Conservation (phyloP, 2,888 invertebrate genomes). For the Epsilonema sp. region DNA sequence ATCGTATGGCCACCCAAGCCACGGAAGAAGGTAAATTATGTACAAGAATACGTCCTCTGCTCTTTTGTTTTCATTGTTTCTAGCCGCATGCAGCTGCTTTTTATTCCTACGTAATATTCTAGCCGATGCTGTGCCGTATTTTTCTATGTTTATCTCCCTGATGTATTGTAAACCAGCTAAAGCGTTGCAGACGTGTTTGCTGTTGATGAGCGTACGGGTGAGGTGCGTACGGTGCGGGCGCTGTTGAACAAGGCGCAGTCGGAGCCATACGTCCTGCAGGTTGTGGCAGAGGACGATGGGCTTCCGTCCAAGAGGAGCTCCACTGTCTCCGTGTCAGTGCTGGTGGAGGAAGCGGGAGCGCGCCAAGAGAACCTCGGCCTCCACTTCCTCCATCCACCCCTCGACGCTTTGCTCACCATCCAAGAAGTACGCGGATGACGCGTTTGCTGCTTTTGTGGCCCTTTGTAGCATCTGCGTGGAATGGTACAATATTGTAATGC, state of each 20-base stretch:
- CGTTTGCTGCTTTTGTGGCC: no score
- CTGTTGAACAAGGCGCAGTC: constrained; percentile 1
- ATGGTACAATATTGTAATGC: no score
- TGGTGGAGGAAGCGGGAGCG: neutral
- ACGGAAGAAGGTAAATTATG: no score
- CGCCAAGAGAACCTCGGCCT: neutral
- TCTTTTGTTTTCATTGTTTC: no score
- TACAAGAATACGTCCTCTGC: no score
- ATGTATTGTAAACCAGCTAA: no score
- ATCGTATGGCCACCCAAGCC: neutral
- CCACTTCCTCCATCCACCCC: neutral
- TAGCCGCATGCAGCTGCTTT: no score
- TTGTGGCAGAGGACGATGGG: neutral
- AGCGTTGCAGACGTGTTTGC: neutral
- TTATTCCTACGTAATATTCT: no score
- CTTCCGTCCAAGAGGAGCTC: neutral
- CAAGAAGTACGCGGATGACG: neutral
- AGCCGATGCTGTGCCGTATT: no score
- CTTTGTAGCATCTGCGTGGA: no score
- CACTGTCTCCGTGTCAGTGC: neutral
- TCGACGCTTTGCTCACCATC: neutral
- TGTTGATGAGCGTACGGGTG: neutral
- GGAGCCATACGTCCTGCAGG: neutral
- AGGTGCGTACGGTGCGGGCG: neutral
- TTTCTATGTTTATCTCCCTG: no score